These are phyloP conservation scores for Drosophila punjabiensis DNA, from an alignment of 1,140 invertebrate genomes.

Conservation along the genomic window DNA sequence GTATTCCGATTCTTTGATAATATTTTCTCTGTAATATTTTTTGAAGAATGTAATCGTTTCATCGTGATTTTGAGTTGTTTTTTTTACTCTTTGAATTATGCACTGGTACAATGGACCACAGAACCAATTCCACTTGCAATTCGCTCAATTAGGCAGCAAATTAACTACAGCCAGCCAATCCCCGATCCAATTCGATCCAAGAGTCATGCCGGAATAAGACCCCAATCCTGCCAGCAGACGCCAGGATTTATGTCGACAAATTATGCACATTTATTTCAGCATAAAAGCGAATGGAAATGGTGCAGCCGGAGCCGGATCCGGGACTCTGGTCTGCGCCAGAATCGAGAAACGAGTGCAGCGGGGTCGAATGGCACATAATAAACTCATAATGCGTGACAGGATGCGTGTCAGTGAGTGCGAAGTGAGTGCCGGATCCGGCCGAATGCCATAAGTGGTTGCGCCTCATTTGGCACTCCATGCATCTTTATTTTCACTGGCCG, in stretches of 20 bases:
- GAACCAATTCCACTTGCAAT: slow-evolving; percentile 20
- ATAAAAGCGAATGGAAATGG: slow-evolving; percentile 44
- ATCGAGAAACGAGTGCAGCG: slow-evolving; percentile 31
- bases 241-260: slow-evolving; percentile 65
- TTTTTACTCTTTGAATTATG: background rate
- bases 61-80: background rate
- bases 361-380: slow-evolving; percentile 66
- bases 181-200: slow-evolving; percentile 17
- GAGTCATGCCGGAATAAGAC: slow-evolving; percentile 19
- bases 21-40: background rate
- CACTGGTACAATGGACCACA: background rate
- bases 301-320: slow-evolving; percentile 20
- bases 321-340: slow-evolving; percentile 5
- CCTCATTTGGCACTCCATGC: slow-evolving; percentile 70
- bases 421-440: slow-evolving; percentile 27
- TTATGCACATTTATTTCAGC: slow-evolving; percentile 74
- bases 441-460: slow-evolving; percentile 58
- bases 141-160: slow-evolving; percentile 62
- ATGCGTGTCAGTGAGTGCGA: slow-evolving; percentile 36
- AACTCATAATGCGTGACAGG: slow-evolving; percentile 69
- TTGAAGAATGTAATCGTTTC: too few relatives aligned
- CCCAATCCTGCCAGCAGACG: slow-evolving; percentile 22
- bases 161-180: slow-evolving; percentile 44
- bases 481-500: slow-evolving; percentile 47
- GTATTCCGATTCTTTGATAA: background rate